Base-by-base conservation (phyloP, 2,888 invertebrate genomes). In the Ennomos quercinarius region DNA sequence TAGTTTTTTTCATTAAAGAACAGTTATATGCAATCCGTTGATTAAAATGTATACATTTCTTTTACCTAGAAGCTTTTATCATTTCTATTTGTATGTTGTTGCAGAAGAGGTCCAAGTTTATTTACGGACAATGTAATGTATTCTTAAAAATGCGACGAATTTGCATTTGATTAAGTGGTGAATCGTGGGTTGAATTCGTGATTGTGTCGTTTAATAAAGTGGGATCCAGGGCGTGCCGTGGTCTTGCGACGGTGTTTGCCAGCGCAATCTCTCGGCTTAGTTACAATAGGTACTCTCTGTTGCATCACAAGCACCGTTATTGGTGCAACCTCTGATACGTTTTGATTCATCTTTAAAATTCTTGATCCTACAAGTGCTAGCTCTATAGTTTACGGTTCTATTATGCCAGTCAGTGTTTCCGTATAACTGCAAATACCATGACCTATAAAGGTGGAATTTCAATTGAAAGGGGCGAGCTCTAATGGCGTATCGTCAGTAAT, bases 181-280 rank as follows among this genome's bases (percentile, higher is more conserved):
- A 81, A 77, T 87, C 86, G 87, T 89, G 88, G 82, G 70, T 74
- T 69, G 81, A 81, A 81, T 81, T 88, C 89, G 89, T 89, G 88
- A 87, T 86, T 75, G 76, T 77, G 82, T 84, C 81, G 81, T 86
- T 84, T 83, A 83, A 83, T 84, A 85, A 81, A 84, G 77, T 80
- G 80, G 80, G 72, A 75, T 74, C 70, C 72, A 72, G 70, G 75
- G 82, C 83, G 81, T 78, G 80, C 80, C 72, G 65, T 62, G 65
- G 71, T 76, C 68, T 78, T 71, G 74, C 73, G 74, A 74, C 72
- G 74, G 75, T 77, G 77, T 76, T 82, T 71, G 76, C 81, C 77
- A 83, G 81, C 82, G 82, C 80, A 84, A 80, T 51, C 38, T 60
- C 47, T 55, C 43, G 46, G 51, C 51, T 61, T 34, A 39, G 43